phyloP scores from a whole-genome alignment of 2,888 invertebrate species.

The Leptinotarsa rubiginosa region DNA sequence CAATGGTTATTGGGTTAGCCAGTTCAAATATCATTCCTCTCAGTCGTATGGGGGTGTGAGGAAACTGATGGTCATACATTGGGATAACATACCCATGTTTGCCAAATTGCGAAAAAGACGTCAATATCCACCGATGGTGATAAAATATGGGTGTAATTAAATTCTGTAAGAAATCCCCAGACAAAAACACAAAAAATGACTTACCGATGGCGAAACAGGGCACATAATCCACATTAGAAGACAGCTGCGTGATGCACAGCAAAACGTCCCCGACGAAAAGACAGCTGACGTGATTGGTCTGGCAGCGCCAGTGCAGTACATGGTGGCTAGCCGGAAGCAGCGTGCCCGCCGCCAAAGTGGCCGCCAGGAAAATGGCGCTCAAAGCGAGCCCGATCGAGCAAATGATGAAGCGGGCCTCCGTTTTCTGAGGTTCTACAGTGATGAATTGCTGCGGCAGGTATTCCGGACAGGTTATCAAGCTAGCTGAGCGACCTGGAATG shows the following conservation, averaged over 20 bases:
- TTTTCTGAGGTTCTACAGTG: constrained; percentile 42
- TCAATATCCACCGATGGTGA: too few species aligned
- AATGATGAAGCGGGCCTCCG: constrained; percentile 75
- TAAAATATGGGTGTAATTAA: too few species aligned
- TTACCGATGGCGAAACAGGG: constrained; percentile 79
- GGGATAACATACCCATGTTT: too few species aligned
- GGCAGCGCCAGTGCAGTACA: constrained; percentile 89
- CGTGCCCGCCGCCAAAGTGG: constrained; percentile 83
- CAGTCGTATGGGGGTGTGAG: too few species aligned
- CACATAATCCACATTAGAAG: constrained; percentile 71
- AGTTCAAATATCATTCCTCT: too few species aligned
- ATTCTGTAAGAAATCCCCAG: background rate
- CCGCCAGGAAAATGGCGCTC: constrained; percentile 84
- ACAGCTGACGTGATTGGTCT: constrained; percentile 87
- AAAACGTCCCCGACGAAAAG: constrained; percentile 84
- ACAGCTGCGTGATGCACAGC: constrained; percentile 82
- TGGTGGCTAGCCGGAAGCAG: constrained; percentile 86
- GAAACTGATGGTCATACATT: too few species aligned
- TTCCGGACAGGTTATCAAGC: constrained; percentile 75
- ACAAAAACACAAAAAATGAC: constrained; percentile 56
- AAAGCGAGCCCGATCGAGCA: constrained; percentile 84
- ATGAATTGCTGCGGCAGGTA: constrained; percentile 63
- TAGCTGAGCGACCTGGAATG: constrained; percentile 57
- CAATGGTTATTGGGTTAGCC: too few species aligned
- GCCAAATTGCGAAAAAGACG: too few species aligned